phyloP scores from a whole-genome alignment of 2,888 invertebrate genomes.

The Tenthredo scrophulariae region DNA sequence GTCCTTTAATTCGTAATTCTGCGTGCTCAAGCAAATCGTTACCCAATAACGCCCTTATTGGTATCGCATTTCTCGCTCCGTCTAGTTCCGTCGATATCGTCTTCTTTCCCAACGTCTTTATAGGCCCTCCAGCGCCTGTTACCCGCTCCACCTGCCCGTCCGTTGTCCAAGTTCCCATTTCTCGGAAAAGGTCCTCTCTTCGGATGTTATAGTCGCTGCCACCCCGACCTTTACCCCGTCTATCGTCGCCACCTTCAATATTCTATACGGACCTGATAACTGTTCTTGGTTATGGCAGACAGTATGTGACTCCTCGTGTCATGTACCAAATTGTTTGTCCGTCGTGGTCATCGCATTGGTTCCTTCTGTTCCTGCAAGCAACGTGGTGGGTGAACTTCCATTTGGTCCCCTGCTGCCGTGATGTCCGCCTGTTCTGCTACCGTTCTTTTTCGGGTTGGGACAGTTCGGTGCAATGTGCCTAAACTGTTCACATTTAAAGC shows the following conservation, averaged over 20 bases:
- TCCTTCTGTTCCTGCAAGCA: neutral
- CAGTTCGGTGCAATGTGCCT: conserved; percentile 30
- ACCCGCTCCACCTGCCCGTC: no score
- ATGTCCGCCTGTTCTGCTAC: neutral
- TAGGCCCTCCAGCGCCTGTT: neutral
- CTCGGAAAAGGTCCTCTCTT: neutral
- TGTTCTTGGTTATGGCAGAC: neutral
- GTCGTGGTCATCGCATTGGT: neutral
- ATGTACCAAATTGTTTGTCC: neutral
- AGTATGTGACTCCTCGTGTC: neutral
- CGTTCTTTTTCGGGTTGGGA: neutral
- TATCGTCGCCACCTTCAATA: neutral
- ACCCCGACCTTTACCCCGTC: neutral
- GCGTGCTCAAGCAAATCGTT: neutral
- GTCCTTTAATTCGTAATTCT: neutral
- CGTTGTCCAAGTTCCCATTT: no score
- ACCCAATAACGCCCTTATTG: neutral
- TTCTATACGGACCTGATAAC: neutral
- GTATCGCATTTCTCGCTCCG: neutral
- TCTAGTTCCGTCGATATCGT: neutral
- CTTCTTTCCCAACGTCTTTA: neutral
- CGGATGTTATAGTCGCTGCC: neutral
- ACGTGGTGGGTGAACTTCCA: neutral
- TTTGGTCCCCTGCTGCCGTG: neutral
- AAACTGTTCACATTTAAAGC: neutral